Conservation (phyloP, 2,888 invertebrate genomes). For the Eupelmus urozonus region DNA sequence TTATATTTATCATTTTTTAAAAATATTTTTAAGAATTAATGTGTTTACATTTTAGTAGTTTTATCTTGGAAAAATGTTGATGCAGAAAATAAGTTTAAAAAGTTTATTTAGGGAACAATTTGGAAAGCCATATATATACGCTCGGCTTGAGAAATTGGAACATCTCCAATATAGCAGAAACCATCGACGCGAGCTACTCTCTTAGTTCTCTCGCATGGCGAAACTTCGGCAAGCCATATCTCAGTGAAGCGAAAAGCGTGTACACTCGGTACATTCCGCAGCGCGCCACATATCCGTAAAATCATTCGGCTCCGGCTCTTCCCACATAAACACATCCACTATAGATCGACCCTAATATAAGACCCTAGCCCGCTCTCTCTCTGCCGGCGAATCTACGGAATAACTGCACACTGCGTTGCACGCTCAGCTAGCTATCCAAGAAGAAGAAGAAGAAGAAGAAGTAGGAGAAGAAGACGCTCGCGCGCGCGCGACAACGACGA, state of each 20-base stretch:
- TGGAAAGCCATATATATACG: too few species aligned
- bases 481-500: slow-evolving; percentile 8
- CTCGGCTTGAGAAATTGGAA: slow-evolving; percentile 19
- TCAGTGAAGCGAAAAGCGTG: neutral
- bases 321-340: slow-evolving; percentile 7
- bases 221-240: neutral
- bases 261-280: neutral
- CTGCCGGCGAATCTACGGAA: slow-evolving; percentile 42
- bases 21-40: too few species aligned
- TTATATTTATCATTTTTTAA: too few species aligned
- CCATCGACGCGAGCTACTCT: neutral
- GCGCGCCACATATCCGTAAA: neutral
- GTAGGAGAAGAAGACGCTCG: slow-evolving; percentile 16
- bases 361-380: neutral
- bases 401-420: slow-evolving; percentile 39
- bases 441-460: slow-evolving; percentile 31
- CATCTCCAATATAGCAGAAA: slow-evolving; percentile 8
- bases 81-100: too few species aligned
- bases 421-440: slow-evolving; percentile 1
- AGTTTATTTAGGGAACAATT: too few species aligned
- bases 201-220: neutral
- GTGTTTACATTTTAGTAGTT: too few species aligned
- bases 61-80: too few species aligned
- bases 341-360: slow-evolving; percentile 36
- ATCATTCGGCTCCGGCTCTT: neutral